phyloP scores from a whole-genome alignment of 2,888 invertebrate species.

The Steinernema carpocapsae region DNA sequence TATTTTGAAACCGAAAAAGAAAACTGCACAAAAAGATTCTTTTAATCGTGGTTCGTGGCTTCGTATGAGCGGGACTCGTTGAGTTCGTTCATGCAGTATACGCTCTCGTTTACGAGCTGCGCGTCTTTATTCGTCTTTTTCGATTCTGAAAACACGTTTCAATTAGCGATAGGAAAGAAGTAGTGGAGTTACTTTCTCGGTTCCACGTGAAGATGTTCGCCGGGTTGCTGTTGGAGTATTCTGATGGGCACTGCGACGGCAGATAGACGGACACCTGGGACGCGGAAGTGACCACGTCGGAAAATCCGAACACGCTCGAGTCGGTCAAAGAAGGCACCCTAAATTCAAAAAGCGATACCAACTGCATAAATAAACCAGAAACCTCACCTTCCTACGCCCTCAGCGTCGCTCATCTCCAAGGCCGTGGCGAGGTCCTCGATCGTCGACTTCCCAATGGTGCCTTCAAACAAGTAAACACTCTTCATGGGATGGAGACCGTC shows the following conservation, averaged over 20 bases:
- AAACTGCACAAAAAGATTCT: background rate
- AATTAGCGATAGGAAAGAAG: background rate
- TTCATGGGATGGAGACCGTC: background rate
- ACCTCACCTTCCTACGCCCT: background rate
- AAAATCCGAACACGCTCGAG: slow-evolving; percentile 19
- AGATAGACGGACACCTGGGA: slow-evolving; percentile 4
- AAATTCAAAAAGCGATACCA: background rate
- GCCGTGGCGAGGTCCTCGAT: background rate
- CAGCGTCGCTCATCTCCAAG: background rate
- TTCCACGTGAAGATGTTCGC: slow-evolving; percentile 15
- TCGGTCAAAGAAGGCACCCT: slow-evolving; percentile 7
- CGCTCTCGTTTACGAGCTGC: background rate
- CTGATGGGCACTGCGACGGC: slow-evolving; percentile 5
- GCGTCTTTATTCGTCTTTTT: background rate
- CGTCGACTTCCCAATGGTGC: background rate
- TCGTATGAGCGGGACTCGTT: background rate
- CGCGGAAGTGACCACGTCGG: slow-evolving; percentile 2
- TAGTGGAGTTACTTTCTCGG: background rate
- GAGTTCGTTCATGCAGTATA: background rate
- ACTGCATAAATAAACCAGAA: too few relatives aligned
- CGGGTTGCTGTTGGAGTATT: background rate
- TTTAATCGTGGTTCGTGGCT: background rate
- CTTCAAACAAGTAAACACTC: slow-evolving; percentile 16
- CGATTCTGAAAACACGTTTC: background rate
- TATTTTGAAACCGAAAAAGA: background rate